Base-by-base conservation (phyloP, 2,113 vertebrate genomes). In the Indicator maculatus region DNA sequence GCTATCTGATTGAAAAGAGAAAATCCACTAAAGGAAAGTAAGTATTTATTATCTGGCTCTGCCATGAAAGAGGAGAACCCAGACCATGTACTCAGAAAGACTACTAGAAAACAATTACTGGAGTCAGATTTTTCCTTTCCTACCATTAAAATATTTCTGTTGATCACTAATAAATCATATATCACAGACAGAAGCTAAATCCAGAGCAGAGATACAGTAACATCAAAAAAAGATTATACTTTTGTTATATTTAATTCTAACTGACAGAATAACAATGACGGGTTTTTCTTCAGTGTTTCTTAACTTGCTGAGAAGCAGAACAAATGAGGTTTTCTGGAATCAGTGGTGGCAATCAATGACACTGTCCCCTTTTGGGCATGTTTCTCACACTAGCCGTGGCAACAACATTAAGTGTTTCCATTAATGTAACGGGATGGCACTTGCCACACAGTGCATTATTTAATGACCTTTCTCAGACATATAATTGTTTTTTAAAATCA, bases 301-400 rank as follows among this genome's bases (percentile, higher is more conserved):
- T 86, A 88, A 88, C 64, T 86, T 88, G 76, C 56, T 56, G 69
- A 80, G 83, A 83, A 86, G 83, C 69, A 96, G 69, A 93, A 83
- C 65, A 94, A 96, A 95, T 83, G 81, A 92, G 80, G 28, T 71
- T 88, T 85, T 88, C 88, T 81, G 56, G 65, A 95, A 89, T 91
- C 81, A 80, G 36, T 86, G 78, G 53, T 15, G 28, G 73, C 75
- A 93, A 69, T 18, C 56, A 83, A 59, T 23, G 90, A 82, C 58
- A n/a, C n/a, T 36, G 38, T n/a, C 44, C 73, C 33, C 69, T 93
- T 96, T 90, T 64, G 79, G 79, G 44, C 39, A 82, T 41, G 63
- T 83, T 91, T 90, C 92, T 88, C 81, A 74, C 59, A 65, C 76
- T 80, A 88, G 77, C 83, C 83, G 88, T 88, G 83, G 93, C 52